Evolutionary conservation across 92 coral and sea anemone species (phyloP), one percentile per base, ranked within the genome.

Genomic region (Galaxea fascicularis): DNA sequence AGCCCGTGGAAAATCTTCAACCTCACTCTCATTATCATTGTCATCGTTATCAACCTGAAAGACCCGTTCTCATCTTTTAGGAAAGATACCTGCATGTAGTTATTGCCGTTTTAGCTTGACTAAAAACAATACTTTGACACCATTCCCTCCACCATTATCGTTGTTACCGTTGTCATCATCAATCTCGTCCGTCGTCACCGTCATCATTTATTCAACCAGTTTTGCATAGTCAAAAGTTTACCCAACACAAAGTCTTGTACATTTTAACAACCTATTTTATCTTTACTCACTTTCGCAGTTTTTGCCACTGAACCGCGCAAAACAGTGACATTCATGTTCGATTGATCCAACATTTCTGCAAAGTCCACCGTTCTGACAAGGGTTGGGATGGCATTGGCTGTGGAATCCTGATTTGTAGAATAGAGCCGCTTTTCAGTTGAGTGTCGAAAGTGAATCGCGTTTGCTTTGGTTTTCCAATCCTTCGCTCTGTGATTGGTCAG

Each of bases 351-450:
- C 84, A 17, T 52, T 57, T 13, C 49, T 62, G 69, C 98, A 96
- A 0, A 83, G 76, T 0, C 95, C 98, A 2, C 87, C 95, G 63
- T 94, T 96, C 63, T 90, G 86, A 65, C 98, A 96, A 27, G 98
- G 98, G 60, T 94, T 96, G 0, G 98, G 98, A 66, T 93, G 95
- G 65, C 95, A 93, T 18, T 53, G 74, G 35, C 71, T 86, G 10
- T 45, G 88, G 49, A 4, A 39, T 39, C 30, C 80, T 83, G 52
- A 45, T 29, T 13, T 35, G 10, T 35, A n/a, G 12, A 49, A 45
- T 45, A 31, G 25, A 73, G 22, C 26, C 0, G 65, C 65, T 59
- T 63, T 0, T 10, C 51, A 46, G 51, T 0, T 8, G 51, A 46
- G 51, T n/a, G n/a, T n/a, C n/a, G n/a, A n/a, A n/a, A n/a, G n/a